These are phyloP conservation scores for Phalera bucephala DNA, from an alignment of 2,888 invertebrate genomes.

Conservation along the genomic window DNA sequence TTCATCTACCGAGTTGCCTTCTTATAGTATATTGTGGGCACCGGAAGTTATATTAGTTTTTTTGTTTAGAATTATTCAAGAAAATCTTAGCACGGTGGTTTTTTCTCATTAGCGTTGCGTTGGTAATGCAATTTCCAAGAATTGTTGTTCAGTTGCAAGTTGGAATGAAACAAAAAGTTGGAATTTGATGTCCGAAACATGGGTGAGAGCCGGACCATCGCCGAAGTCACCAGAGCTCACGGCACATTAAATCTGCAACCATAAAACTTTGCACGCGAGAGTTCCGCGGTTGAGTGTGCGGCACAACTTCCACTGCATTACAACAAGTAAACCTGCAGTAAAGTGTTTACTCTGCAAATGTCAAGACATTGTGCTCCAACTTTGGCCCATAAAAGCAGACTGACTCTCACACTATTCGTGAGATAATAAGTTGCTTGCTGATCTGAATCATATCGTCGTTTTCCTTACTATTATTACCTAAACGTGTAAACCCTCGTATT, in stretches of 20 bases:
- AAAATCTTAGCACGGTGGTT: no score
- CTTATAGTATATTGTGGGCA: no score
- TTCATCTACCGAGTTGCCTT: no score
- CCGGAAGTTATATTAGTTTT: no score
- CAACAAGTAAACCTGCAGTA: conserved; percentile 75
- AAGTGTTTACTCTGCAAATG: conserved; percentile 79
- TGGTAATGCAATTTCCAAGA: conserved; percentile 16
- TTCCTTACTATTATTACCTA: no score
- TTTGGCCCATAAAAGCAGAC: conserved; percentile 63
- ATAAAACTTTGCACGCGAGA: conserved; percentile 58
- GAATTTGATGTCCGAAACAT: conserved; percentile 36
- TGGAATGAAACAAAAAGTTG: conserved; percentile 29
- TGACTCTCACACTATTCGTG: conserved; percentile 45
- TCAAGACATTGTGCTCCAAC: conserved; percentile 62
- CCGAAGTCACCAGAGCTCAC: conserved; percentile 45
- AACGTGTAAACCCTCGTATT: no score
- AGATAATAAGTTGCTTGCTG: conserved; percentile 42
- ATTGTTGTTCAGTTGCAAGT: conserved; percentile 25
- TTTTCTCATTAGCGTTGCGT: neutral
- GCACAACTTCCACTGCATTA: conserved; percentile 72
- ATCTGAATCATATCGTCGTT: no score
- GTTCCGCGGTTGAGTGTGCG: conserved; percentile 60
- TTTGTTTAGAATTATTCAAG: no score
- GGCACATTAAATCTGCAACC: conserved; percentile 66
- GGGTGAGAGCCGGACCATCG: conserved; percentile 20